Evolutionary conservation across 2,113 vertebrate genomes (phyloP).

Genomic region (Cryptotis parvus): DNA sequence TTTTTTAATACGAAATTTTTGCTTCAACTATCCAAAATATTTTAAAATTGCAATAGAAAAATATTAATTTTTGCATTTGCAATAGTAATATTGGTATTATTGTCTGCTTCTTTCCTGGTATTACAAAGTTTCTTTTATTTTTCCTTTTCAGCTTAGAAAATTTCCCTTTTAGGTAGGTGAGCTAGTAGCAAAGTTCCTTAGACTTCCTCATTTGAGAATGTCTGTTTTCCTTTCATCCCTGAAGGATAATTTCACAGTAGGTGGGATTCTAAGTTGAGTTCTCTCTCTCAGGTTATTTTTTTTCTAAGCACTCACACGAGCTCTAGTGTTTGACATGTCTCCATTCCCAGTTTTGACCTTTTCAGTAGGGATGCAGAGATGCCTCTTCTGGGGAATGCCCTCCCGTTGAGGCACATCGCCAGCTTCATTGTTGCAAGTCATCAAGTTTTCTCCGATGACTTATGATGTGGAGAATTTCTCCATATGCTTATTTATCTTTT

Average conservation of each 20-base stretch:
- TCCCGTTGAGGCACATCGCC: too few relatives aligned
- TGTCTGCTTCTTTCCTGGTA: not conserved
- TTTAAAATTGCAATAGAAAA: not conserved
- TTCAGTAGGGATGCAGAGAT: not conserved
- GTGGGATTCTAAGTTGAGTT: not conserved
- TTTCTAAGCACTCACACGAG: too few relatives aligned
- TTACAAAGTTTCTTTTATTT: not conserved
- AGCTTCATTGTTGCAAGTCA: not conserved
- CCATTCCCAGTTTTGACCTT: not conserved
- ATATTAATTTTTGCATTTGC: not conserved
- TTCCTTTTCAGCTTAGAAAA: slow-evolving; percentile 1
- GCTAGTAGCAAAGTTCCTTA: not conserved
- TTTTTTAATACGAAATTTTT: not conserved
- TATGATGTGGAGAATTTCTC: too few relatives aligned
- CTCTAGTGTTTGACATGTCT: not conserved
- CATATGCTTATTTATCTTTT: too few relatives aligned
- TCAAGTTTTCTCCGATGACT: not conserved
- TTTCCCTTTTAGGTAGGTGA: not conserved
- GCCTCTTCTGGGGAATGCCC: not conserved
- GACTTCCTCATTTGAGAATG: not conserved
- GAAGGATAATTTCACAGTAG: not conserved
- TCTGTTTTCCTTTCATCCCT: not conserved
- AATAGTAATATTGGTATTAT: not conserved
- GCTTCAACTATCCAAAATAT: slow-evolving; percentile 1
- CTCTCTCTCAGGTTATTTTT: not conserved